Percentiles rank a stretch among this genome's conserved stretches.
Evolutionary conservation across 2,888 invertebrate species (phyloP).

Genomic region (Bimastos eiseni): DNA sequence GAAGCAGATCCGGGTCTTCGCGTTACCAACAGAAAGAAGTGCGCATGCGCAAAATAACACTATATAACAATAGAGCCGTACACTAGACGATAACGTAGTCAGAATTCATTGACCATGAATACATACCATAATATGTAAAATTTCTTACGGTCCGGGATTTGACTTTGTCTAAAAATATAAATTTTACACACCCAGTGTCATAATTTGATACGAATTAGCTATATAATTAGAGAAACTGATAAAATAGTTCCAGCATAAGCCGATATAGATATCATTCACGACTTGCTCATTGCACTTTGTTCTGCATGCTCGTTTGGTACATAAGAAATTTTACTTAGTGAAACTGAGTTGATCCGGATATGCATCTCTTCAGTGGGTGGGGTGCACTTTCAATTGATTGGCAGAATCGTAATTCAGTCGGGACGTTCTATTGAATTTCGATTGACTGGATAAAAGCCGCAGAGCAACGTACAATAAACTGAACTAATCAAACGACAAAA

Average conservation of each 20-base stretch:
- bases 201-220: background rate
- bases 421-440: background rate
- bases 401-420: background rate
- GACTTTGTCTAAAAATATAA: conserved; percentile 35
- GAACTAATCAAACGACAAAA: background rate
- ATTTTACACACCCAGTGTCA: conserved; percentile 17
- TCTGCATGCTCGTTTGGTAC: background rate
- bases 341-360: background rate
- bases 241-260: background rate
- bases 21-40: background rate
- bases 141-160: conserved; percentile 37
- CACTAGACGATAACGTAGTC: background rate
- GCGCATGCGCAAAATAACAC: background rate
- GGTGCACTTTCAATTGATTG: background rate
- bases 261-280: background rate
- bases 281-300: background rate
- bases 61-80: background rate
- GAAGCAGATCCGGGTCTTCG: conserved; percentile 7
- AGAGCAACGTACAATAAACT: conserved; percentile 1
- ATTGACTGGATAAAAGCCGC: background rate
- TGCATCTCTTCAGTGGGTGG: background rate
- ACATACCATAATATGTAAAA: conserved; percentile 37
- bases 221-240: background rate
- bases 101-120: background rate
- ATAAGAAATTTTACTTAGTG: background rate